These are phyloP conservation scores for Rotaria sp. DNA, from an alignment of 2,888 invertebrate species.

Conservation along the genomic window DNA sequence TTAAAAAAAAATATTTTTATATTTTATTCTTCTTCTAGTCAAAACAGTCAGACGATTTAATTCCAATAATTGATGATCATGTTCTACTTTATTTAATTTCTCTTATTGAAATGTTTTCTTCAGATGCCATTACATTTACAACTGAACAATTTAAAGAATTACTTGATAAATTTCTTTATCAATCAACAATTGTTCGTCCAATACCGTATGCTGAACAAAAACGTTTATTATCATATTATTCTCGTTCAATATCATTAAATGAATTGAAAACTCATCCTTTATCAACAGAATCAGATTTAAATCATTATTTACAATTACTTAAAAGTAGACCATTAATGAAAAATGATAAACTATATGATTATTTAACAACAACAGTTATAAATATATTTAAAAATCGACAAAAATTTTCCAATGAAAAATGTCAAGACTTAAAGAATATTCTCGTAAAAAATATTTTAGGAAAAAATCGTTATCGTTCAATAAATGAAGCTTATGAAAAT, in stretches of 20 bases:
- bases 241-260: background rate
- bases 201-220: background rate
- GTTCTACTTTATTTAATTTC: background rate
- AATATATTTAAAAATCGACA: background rate
- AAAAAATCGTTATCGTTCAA: background rate
- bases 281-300: background rate
- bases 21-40: background rate
- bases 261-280: background rate
- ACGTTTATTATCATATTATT: background rate
- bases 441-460: background rate
- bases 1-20: too few species aligned
- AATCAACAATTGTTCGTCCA: background rate
- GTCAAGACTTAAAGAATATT: background rate
- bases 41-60: background rate
- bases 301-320: background rate
- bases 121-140: background rate
- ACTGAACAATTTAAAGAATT: background rate
- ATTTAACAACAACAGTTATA: background rate
- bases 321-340: background rate
- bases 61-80: slow-evolving; percentile 25
- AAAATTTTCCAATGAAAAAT: background rate
- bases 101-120: background rate
- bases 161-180: background rate
- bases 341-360: background rate
- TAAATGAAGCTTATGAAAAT: background rate